Evolutionary conservation across 2,888 invertebrate genomes (phyloP).

Genomic region (Pseudeuparius sepicola): DNA sequence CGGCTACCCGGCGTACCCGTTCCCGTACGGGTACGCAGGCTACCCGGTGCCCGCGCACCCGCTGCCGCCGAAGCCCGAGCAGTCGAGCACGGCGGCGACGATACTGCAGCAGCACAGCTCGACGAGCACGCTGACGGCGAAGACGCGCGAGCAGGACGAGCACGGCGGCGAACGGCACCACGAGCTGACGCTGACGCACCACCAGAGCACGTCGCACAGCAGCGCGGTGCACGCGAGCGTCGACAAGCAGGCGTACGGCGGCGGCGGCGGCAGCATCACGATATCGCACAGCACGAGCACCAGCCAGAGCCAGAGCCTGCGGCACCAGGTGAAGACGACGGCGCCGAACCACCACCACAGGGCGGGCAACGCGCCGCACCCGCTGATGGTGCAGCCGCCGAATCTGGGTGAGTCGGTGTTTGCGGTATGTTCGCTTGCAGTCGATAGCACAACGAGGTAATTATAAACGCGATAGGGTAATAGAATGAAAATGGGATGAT

Average conservation of each 20-base stretch:
- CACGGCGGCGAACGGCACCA: conserved; percentile 48
- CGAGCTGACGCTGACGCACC: conserved; percentile 55
- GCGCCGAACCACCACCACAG: too few relatives aligned
- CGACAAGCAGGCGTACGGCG: conserved; percentile 47
- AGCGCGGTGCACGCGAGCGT: conserved; percentile 54
- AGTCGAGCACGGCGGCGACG: conserved; percentile 53
- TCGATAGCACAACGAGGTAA: too few relatives aligned
- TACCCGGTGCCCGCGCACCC: conserved; percentile 66
- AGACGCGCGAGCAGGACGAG: conserved; percentile 39
- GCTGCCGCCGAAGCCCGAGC: conserved; percentile 42
- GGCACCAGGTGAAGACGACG: conserved; percentile 39
- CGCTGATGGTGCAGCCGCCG: conserved; percentile 56
- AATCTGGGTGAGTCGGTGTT: conserved; percentile 56
- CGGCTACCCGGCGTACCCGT: conserved; percentile 59
- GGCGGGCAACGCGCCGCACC: too few relatives aligned
- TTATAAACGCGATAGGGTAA: too few relatives aligned
- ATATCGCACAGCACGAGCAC: conserved; percentile 60
- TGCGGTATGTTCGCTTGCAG: too few relatives aligned
- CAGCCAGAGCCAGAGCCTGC: conserved; percentile 55
- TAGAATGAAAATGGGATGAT: too few relatives aligned
- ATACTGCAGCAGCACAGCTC: conserved; percentile 60
- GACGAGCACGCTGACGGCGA: conserved; percentile 60
- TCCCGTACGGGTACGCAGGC: conserved; percentile 56
- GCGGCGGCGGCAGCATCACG: conserved; percentile 49
- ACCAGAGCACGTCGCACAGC: conserved; percentile 56